Percentiles rank a stretch among this genome's conserved stretches.
Conservation (phyloP, 2,888 invertebrate genomes). For the Dermolepida albohirtum region DNA sequence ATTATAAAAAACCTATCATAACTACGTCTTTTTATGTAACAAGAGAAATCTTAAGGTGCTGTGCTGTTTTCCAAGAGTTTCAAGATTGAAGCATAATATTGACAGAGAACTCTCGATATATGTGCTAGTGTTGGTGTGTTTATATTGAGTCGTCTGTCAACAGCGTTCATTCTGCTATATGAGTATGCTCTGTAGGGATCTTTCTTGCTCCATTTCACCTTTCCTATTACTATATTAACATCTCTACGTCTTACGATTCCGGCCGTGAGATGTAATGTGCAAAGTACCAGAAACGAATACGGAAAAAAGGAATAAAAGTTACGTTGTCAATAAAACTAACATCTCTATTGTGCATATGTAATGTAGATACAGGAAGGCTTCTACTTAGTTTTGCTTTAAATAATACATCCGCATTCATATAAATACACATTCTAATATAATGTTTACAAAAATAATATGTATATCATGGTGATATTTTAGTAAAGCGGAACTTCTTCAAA, state of each 20-base stretch:
- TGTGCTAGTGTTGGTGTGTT: constrained; percentile 44
- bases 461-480: too few relatives aligned
- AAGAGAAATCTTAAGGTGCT: constrained; percentile 38
- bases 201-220: constrained; percentile 39
- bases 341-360: constrained; percentile 14
- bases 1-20: too few relatives aligned
- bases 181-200: constrained; percentile 37
- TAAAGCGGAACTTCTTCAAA: too few relatives aligned
- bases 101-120: constrained; percentile 56
- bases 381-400: too few relatives aligned
- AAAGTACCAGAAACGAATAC: constrained; percentile 10
- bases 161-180: constrained; percentile 48
- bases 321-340: constrained; percentile 30
- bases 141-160: constrained; percentile 54
- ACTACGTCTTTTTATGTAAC: too few relatives aligned
- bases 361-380: too few relatives aligned
- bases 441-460: too few relatives aligned
- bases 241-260: constrained; percentile 9
- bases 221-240: constrained; percentile 43
- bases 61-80: constrained; percentile 52
- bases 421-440: too few relatives aligned
- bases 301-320: constrained; percentile 3
- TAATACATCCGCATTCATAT: too few relatives aligned
- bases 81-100: constrained; percentile 60
- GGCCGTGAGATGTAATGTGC: constrained; percentile 6